phyloP scores from a whole-genome alignment of 2,888 invertebrate species.

The Caenorhabditis drosophilae region DNA sequence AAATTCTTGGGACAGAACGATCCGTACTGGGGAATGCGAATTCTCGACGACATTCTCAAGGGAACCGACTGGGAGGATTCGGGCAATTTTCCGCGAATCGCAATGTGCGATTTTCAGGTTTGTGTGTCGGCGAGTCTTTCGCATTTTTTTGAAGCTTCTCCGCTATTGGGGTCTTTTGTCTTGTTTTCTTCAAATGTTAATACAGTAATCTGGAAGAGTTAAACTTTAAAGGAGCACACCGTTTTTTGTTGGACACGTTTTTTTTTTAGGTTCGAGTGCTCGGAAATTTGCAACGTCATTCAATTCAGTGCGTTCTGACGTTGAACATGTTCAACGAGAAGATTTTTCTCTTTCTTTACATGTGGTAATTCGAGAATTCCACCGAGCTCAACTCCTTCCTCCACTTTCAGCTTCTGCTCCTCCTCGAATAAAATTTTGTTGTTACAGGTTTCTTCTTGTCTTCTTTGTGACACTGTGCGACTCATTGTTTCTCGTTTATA shows the following conservation, averaged over 20 bases:
- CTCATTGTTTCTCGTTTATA: conserved; percentile 18
- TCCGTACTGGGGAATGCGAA: conserved; percentile 60
- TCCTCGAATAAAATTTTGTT: not conserved
- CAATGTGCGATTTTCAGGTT: conserved; percentile 67
- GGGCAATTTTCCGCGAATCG: conserved; percentile 66
- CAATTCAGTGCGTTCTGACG: conserved; percentile 54
- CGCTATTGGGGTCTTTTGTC: too few relatives aligned
- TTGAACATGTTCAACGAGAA: conserved; percentile 67
- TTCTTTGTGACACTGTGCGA: conserved; percentile 35
- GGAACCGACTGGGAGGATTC: conserved; percentile 65
- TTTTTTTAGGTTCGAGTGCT: conserved; percentile 46
- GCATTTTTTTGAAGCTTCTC: too few relatives aligned
- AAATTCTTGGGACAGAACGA: conserved; percentile 61
- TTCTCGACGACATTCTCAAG: conserved; percentile 58
- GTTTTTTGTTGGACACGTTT: too few relatives aligned
- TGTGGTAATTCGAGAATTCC: conserved; percentile 45
- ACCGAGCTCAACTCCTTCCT: too few relatives aligned
- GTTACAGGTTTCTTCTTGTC: conserved; percentile 34
- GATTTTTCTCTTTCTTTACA: conserved; percentile 63
- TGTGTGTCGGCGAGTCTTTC: not conserved
- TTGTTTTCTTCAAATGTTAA: too few relatives aligned
- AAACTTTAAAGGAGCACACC: too few relatives aligned
- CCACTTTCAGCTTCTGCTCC: too few relatives aligned
- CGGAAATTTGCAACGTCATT: conserved; percentile 51
- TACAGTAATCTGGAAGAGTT: too few relatives aligned